Evolutionary conservation across 2,797 vertebrate genomes (phyloP), one percentile per base, ranked within the genome.

Genomic region (Octomys mimax): DNA sequence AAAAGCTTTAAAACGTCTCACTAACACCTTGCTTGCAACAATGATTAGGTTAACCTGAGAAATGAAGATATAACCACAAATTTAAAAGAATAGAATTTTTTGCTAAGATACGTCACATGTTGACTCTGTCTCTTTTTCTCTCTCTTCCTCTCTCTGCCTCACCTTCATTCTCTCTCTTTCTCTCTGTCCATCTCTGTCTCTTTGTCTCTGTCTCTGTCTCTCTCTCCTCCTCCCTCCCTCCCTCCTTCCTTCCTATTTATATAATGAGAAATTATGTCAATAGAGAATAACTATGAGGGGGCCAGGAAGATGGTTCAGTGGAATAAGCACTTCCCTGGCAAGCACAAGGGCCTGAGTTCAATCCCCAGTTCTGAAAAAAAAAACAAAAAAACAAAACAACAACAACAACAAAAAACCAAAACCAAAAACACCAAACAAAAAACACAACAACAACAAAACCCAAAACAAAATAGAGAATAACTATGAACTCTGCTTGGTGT

Each of bases 31-130:
- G 33, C 46, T 91, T 77, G 36, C 22, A 80, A 85, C 33, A 52
- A 57, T 14, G 66, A 75, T 81, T 49, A 26, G 24, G 66, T 26
- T 46, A 92, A 57, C 28, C 22, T 88, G 68, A 93, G 49, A 91
- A 90, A 93, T 49, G 21, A 95, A 95, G 73, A 86, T 21, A n/a
- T 28, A 57, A 57, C 9, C 61, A 79, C 89, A 89, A 57, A 14
- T 81, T 64, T 11, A 64, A 73, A 70, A 52, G 26, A 64, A 83
- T 75, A 66, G 24, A 66, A 18, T 46, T 11, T 19, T 89, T 62
- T 36, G 62, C 71, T 19, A 46, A 86, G 80, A 49, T 54, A 39
- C 11, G 62, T 85, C 24, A 46, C 39, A 71, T 36, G 28, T 33
- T 28, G 13, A 19, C 19, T 57, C 31, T 75, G 21, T 13, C 24